A percentile compares a stretch with the other conserved stretches of the same genome.
Evolutionary conservation across 1,140 invertebrate species (phyloP).

Genomic region (Drosophila watanabei): DNA sequence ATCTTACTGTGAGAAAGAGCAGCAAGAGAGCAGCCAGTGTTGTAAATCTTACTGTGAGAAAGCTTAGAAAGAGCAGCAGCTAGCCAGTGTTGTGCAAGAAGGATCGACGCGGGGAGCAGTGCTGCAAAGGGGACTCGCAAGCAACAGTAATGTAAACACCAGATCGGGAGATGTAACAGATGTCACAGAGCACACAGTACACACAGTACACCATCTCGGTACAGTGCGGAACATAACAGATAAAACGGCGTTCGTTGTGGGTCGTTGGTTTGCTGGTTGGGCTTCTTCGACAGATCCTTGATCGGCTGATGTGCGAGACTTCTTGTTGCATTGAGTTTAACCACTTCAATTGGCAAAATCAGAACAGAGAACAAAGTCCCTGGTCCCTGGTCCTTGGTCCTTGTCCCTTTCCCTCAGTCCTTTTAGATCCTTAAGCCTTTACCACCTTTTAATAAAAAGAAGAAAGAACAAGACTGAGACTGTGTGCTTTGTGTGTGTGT

Average conservation of each 20-base stretch:
- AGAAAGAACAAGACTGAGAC: conserved; percentile 15
- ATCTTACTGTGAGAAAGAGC: no score
- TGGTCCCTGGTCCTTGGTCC: conserved; percentile 16
- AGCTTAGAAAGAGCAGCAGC: not conserved
- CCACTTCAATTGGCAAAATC: conserved; percentile 74
- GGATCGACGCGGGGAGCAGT: not conserved
- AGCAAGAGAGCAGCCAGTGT: not conserved
- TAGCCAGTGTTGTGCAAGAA: not conserved
- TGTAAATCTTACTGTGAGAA: not conserved
- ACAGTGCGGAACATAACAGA: conserved; percentile 6
- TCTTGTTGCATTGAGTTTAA: conserved; percentile 86
- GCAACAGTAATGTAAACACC: not conserved
- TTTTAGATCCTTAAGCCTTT: not conserved
- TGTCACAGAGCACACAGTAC: no score
- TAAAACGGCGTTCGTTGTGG: conserved; percentile 18
- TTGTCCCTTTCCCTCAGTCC: not conserved
- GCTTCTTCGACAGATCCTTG: conserved; percentile 32
- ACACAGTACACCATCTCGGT: not conserved
- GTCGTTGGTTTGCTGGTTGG: conserved; percentile 21
- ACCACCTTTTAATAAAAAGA: not conserved
- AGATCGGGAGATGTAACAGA: not conserved
- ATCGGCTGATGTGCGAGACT: conserved; percentile 80
- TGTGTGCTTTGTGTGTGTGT: not conserved
- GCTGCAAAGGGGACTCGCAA: not conserved
- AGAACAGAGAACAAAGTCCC: conserved; percentile 37